Conservation (phyloP, 2,113 vertebrate genomes). For the Tamias sibiricus region DNA sequence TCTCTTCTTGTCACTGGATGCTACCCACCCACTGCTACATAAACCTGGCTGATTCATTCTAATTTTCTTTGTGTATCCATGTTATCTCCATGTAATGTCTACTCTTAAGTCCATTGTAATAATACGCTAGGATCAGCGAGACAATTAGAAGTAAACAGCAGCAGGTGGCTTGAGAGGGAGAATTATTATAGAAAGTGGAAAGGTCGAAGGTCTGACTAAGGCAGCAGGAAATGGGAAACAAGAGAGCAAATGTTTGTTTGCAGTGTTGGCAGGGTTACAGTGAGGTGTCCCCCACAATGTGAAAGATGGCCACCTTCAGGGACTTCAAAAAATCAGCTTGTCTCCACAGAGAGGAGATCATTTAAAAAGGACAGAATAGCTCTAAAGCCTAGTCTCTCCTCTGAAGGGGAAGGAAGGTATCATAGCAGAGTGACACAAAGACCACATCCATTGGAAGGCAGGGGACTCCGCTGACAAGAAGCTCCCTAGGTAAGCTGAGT, state of each 20-base stretch:
- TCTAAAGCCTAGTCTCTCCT: not conserved
- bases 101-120: not conserved
- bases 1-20: not conserved
- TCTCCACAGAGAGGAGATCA: not conserved
- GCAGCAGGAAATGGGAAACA: not conserved
- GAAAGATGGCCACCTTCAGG: not conserved
- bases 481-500: fast-evolving
- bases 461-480: not conserved
- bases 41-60: not conserved
- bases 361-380: not conserved
- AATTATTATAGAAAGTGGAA: not conserved
- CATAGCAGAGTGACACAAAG: not conserved
- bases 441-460: not conserved
- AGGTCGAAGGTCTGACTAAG: not conserved
- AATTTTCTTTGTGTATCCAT: not conserved
- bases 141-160: not conserved
- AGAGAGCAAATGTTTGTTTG: fast-evolving
- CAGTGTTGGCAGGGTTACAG: not conserved
- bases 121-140: not conserved
- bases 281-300: not conserved
- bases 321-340: not conserved
- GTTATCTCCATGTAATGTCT: not conserved
- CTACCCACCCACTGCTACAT: not conserved
- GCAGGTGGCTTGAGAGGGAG: not conserved
- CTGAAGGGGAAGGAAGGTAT: not conserved